A percentile compares a stretch with the other conserved stretches of the same genome.
Conservation (phyloP, 2,888 invertebrate genomes). For the Nomada flava region DNA sequence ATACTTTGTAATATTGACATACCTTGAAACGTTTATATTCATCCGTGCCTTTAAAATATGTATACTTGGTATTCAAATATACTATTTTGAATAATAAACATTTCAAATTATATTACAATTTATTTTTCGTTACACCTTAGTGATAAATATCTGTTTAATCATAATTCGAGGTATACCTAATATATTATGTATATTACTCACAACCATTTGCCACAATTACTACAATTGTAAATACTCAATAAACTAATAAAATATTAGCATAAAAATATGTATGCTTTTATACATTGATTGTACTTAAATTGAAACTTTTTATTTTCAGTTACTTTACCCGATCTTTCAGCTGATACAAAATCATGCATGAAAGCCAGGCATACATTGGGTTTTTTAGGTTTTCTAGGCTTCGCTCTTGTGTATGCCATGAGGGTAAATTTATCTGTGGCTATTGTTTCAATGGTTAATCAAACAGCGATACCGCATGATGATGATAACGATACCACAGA, state of each 20-base stretch:
- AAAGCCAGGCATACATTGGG: constrained; percentile 92
- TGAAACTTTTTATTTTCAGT: constrained; percentile 67
- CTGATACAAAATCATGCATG: constrained; percentile 88
- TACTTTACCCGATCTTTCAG: constrained; percentile 53
- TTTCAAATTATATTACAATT: neutral
- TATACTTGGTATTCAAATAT: neutral
- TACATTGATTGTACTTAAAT: neutral
- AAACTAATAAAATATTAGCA: neutral
- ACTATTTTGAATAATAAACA: neutral
- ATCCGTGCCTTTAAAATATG: neutral
- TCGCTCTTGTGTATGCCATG: constrained; percentile 95
- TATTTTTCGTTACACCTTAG: neutral
- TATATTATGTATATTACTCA: too few species aligned
- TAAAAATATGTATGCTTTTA: neutral
- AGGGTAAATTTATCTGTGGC: constrained; percentile 96
- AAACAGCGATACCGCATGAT: constrained; percentile 87
- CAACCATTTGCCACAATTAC: neutral
- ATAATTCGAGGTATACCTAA: too few species aligned
- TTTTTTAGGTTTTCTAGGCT: constrained; percentile 94
- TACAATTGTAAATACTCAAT: neutral
- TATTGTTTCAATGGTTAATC: constrained; percentile 97
- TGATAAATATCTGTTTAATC: neutral
- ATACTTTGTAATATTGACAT: neutral
- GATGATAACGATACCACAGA: constrained; percentile 86
- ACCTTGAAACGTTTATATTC: neutral